Base-by-base conservation (phyloP, 2,888 invertebrate species). In the Eurytoma californica region DNA sequence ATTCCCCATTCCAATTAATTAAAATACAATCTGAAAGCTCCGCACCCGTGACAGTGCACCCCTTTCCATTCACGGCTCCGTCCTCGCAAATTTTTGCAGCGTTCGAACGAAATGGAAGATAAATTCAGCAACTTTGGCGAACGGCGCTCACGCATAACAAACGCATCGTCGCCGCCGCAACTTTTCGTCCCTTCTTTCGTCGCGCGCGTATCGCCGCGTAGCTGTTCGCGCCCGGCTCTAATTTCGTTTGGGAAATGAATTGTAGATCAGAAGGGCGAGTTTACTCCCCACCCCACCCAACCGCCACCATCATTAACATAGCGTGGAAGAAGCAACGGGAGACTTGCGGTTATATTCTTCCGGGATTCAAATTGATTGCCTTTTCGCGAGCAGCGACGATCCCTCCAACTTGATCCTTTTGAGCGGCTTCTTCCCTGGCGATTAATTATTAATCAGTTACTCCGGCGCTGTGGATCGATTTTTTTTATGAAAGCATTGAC, bases 61-160 rank as follows among this genome's bases (percentile, higher is more conserved):
- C 39, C 9, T 39, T 39, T 39, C 9, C 39, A 9, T 9, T 39
- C 39, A 9, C 39, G 39, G 9, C 39, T 9, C 39, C 7, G 39
- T 7, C 24, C 57, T 12, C 57, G 57, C 14, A 7, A 1, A 39
- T 9, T 39, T 39, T 39, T 24, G 24, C 24, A 24, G 24, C 24
- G 24, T 2, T 7, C 39, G 39, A 7, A 9, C 39, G 9, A 7
- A 39, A 1, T 9, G 7, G 39, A 9, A 39, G 39, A 39, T 7
- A 39, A 39, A 39, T 39, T 39, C 39, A 39, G 39, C 39, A 57
- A 57, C 57, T 57, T 57, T 20, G 57, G 18, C 20, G 18, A 12
- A 85, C 84, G 39, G 7, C 82, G 86, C 85, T 87, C 86, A 85
- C 85, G 86, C 86, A 87, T 87, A 87, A 86, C 86, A 86, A 87